Evolutionary conservation across 64 coral and sea anemone species (phyloP), one percentile per base, ranked within the genome.

Genomic region (Stichodactyla helianthus): DNA sequence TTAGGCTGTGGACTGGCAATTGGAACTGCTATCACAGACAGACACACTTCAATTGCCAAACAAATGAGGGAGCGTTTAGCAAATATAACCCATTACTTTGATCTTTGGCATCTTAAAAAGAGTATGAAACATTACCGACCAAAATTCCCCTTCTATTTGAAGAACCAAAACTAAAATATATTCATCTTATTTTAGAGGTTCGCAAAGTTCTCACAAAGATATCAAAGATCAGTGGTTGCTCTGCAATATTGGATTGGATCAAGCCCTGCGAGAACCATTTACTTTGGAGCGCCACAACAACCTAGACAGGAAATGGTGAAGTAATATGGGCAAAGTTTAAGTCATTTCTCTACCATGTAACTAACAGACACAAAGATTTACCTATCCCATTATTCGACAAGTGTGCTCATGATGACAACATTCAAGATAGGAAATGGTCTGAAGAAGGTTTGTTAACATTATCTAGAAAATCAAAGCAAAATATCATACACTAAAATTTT

Each of bases 291-390:
- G 83, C 83, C 55, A 85, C 83, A 63, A 56, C 83, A 1, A 85
- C 83, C 12, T 31, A 6, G 13, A 25, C 83, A 27, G 83, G 83
- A 56, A 25, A 85, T 85, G 83, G 83, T n/a, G 51, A 31, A n/a
- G 28, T 85, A 17, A 58, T 85, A 27, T 85, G 83, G 83, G 83
- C 83, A 27, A 85, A 85, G 35, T 85, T 85, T 18, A 27, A 65
- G 56, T 85, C 83, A 60, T 85, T 85, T 10, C 57, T 85, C 4
- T 85, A 18, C 6, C 83, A 85, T 56, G 56, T 85, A 15, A 50
- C 13, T 5, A 85, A 85, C 26, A 85, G 25, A 19, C 83, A 62
- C 7, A 44, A 25, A 15, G 5, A 59, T 6, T 57, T 83, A 13
- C 28, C 44, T 11, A 50, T 17, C 19, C 50, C 53, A 22, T 22